Evolutionary conservation across 23 tunicate genomes (phyloP), one percentile per base, ranked within the genome.

Genomic region (Aplidium turbinatum): DNA sequence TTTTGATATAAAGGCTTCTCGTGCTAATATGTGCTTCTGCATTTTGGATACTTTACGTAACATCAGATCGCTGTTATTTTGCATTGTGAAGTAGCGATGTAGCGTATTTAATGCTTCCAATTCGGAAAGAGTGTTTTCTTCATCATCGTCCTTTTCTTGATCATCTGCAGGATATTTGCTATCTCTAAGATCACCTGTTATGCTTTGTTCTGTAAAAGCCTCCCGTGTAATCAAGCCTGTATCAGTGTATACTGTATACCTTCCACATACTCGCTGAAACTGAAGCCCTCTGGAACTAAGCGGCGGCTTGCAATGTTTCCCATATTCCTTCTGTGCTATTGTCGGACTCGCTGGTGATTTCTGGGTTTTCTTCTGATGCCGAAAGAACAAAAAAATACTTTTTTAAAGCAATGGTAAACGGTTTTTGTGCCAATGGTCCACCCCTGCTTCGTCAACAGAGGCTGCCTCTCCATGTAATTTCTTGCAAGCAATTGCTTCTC

Each of bases 101-200:
- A n/a, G n/a, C n/a, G n/a, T n/a, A n/a, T n/a, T n/a, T n/a, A n/a
- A n/a, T n/a, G n/a, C n/a, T n/a, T n/a, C n/a, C n/a, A n/a, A n/a
- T n/a, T n/a, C n/a, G n/a, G n/a, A n/a, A n/a, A 54, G 60, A 54
- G 19, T 11, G 60, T n/a, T 54, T 22, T 25, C 60, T 18, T 54
- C 60, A 54, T 54, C 60, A 54, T 54, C 60, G 23, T 54, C 23
- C 19, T n/a, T 25, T n/a, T 54, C 60, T 54, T 54, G n/a, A n/a
- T n/a, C n/a, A n/a, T n/a, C 60, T 54, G 60, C 21, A 54, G 4
- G 60, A 13, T 54, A 4, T 54, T n/a, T n/a, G 23, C 21, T 54
- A n/a, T 22, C 19, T 18, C 23, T 54, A 54, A 54, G 60, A 54
- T 54, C 23, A n/a, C 21, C 60, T 11, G 21, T 11, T 11, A 54